Conservation (phyloP, 2,113 vertebrate genomes). For the Ochotona curzoniae region DNA sequence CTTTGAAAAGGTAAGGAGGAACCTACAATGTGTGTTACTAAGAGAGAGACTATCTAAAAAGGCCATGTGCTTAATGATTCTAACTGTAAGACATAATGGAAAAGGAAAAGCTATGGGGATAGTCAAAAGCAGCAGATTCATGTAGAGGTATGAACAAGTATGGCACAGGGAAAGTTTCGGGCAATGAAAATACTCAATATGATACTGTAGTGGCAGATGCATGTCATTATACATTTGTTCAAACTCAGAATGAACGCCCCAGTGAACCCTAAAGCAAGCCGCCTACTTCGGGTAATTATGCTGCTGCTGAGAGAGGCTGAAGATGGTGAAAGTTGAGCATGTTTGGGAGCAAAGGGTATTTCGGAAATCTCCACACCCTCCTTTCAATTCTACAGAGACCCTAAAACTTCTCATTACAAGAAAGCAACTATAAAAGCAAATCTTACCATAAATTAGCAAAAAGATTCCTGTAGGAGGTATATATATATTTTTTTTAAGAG, state of each 20-base stretch:
- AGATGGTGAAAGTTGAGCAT: background rate
- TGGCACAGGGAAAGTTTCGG: background rate
- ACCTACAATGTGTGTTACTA: background rate
- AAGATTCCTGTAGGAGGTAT: conserved; percentile 46
- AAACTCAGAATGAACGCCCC: background rate
- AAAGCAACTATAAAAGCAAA: conserved; percentile 2
- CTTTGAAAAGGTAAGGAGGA: background rate
- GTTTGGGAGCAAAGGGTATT: no score
- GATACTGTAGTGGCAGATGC: background rate
- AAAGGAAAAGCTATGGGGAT: background rate
- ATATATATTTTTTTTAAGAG: conserved; percentile 11
- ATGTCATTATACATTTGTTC: background rate
- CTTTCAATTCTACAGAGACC: background rate
- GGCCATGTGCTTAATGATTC: background rate
- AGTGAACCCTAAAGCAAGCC: background rate
- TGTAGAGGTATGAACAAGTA: background rate
- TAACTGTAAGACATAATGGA: background rate
- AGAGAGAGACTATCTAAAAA: background rate
- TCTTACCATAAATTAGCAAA: conserved; percentile 44
- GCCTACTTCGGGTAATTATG: background rate
- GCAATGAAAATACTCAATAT: background rate
- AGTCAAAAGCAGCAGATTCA: background rate
- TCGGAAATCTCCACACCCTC: background rate
- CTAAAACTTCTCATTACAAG: background rate
- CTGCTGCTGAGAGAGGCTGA: background rate